Percentiles rank a stretch among this genome's conserved stretches.
Conservation (phyloP, 2,113 vertebrate genomes). For the Hassar affinis region DNA sequence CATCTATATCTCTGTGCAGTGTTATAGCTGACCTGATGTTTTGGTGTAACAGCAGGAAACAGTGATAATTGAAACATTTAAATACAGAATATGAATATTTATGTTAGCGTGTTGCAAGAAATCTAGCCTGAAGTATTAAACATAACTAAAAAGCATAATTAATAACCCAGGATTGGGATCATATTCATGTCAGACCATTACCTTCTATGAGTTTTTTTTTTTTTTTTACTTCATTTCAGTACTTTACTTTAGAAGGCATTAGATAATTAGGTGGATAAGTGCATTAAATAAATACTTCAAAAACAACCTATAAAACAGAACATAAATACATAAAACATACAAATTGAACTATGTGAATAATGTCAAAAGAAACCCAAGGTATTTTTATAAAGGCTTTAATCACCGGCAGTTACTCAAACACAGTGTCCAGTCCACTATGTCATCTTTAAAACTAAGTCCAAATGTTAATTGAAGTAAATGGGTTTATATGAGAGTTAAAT, state of each 20-base stretch:
- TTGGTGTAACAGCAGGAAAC: neutral
- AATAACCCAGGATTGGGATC: neutral
- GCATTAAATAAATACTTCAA: neutral
- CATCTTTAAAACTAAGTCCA: slow-evolving; percentile 31
- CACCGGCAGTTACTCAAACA: neutral
- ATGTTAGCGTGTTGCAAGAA: neutral
- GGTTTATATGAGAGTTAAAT: slow-evolving; percentile 49
- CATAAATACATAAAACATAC: neutral
- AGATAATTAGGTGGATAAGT: neutral
- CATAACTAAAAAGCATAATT: neutral
- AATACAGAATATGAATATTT: neutral
- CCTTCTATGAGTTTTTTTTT: neutral
- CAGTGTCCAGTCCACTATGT: neutral
- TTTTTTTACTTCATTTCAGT: neutral
- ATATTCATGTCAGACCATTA: neutral
- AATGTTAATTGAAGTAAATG: slow-evolving; percentile 49
- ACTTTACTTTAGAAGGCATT: neutral
- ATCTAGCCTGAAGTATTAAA: neutral
- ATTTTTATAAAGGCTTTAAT: neutral
- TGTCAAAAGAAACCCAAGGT: neutral
- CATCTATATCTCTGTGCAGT: neutral
- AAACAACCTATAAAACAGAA: neutral
- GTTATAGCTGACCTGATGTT: neutral
- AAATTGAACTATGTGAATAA: neutral
- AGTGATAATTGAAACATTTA: neutral